Conservation (phyloP, 1,140 invertebrate genomes). For the Nylanderia fulva region DNA sequence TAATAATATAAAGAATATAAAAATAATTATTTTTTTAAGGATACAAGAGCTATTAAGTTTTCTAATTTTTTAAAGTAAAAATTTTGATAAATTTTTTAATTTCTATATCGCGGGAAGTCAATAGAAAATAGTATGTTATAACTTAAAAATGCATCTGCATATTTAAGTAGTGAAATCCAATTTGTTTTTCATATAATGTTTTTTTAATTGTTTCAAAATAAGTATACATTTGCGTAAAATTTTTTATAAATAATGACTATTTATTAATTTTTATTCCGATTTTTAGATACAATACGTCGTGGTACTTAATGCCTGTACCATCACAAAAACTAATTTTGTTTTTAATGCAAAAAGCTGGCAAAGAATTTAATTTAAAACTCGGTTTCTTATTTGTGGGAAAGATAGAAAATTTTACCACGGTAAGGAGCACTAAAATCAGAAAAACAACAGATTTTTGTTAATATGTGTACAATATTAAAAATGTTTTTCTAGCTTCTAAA, state of each 20-base stretch:
- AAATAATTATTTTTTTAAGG: no score
- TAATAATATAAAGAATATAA: no score
- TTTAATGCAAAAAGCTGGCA: conserved; percentile 53
- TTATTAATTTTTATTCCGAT: neutral
- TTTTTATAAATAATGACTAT: neutral
- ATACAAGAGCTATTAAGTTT: neutral
- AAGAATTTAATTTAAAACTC: conserved; percentile 16
- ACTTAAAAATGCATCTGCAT: neutral
- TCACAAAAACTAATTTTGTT: conserved; percentile 62
- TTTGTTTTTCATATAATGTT: neutral
- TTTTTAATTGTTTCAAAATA: neutral
- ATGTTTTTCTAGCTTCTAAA: conserved; percentile 51
- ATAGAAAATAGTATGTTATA: no score
- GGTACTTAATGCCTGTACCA: conserved; percentile 54
- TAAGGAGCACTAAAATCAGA: conserved; percentile 23
- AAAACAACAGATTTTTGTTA: neutral
- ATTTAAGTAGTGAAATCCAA: neutral
- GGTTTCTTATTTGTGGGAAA: conserved; percentile 46
- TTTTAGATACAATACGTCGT: conserved; percentile 51
- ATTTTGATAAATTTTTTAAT: neutral
- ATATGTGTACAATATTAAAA: neutral
- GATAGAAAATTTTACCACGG: conserved; percentile 57
- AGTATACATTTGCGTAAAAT: neutral
- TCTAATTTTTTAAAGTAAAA: neutral
- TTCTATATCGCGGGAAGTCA: no score